Base-by-base conservation (phyloP, 2,113 vertebrate species). In the Melanostigma gelatinosum region DNA sequence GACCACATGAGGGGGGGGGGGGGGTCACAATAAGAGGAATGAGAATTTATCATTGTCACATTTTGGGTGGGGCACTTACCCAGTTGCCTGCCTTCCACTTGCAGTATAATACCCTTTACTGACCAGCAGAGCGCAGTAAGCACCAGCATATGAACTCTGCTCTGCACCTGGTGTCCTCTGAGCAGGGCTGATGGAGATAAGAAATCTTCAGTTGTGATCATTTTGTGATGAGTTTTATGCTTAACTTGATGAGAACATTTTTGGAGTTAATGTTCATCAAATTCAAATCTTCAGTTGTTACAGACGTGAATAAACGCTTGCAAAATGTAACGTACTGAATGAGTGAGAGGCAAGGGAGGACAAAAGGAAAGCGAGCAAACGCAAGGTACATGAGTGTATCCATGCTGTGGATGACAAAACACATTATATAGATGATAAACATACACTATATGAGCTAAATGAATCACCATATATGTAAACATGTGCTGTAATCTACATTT, bases 51-150 rank as follows among this genome's bases (percentile, higher is more conserved):
- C 27, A 4, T 8, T 64, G 32, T 12, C 40, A 32, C 8, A 20
- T 36, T 50, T 58, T 70, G 22, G 22, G 38, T 29, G 5, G 40
- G 8, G 69, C 15, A 32, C 7, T 7, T 29, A 3, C 6, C 7
- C 13, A 20, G 2, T 16, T 55, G 24, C 3, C 69, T 5, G 3
- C 54, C 11, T 34, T 61, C 18, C 9, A 57, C 13, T 44, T 29
- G 22, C 18, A 13, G 5, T 72, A 3, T 15, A 57, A 57, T 64
- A 70, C n/a, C 16, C 36, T 1, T 7, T 16, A 11, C 4, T 80
- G 72, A 75, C 88, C 91, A 93, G 79, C 80, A 92, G 93, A 87
- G 86, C 5, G 87, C 87, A 89, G 87, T 87, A 80, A 77, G 0
- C 48, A 65, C 60, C 74, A 75, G 73, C 5, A n/a, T 66, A 48